phyloP scores from a whole-genome alignment of 2,113 vertebrate genomes.

The Castor canadensis region DNA sequence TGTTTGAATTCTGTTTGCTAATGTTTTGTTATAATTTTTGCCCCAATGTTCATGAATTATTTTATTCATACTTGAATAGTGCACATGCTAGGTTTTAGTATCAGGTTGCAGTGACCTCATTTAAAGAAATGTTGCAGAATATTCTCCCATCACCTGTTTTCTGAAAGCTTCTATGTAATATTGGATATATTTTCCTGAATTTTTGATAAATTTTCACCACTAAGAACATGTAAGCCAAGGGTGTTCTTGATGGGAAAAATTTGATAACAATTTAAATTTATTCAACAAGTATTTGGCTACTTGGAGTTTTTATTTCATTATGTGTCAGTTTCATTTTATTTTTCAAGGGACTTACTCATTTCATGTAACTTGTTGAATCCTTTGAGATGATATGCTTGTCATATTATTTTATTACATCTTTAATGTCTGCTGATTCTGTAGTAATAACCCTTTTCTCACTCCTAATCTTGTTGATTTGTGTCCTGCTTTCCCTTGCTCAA shows the following conservation, averaged over 20 bases:
- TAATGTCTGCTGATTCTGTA: not conserved
- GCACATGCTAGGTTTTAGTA: not conserved
- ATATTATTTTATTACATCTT: not conserved
- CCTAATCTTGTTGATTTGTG: not conserved
- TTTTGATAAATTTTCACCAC: not conserved
- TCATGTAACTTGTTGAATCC: not conserved
- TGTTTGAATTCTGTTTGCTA: too few species aligned
- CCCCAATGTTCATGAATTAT: not conserved
- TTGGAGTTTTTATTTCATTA: not conserved
- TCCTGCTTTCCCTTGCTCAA: not conserved
- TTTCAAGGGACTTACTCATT: not conserved
- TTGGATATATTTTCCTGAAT: not conserved
- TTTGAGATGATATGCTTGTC: not conserved
- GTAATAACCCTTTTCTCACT: not conserved
- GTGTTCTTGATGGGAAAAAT: not conserved
- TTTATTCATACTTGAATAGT: not conserved
- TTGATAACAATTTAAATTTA: not conserved
- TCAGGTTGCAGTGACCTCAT: not conserved
- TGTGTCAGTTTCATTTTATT: not conserved
- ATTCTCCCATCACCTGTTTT: not conserved
- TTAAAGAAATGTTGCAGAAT: not conserved
- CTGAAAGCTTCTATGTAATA: not conserved
- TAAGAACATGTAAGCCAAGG: not conserved
- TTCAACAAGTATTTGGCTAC: not conserved
- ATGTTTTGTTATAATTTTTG: not conserved